Evolutionary conservation across 2,888 invertebrate genomes (phyloP).

Genomic region (Eumacrocentrus americanus): DNA sequence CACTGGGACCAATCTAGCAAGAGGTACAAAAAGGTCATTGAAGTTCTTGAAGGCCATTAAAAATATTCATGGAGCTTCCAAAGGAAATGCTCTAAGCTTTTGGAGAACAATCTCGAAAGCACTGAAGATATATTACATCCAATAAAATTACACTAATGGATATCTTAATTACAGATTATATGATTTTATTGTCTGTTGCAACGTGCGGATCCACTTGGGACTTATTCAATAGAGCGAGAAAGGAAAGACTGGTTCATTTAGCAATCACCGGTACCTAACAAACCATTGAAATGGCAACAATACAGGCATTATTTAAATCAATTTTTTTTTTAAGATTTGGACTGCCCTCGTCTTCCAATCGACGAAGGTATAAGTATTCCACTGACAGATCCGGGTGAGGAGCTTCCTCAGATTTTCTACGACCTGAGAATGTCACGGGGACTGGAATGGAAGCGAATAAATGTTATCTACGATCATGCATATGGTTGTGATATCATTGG

Average conservation of each 20-base stretch:
- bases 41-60: too few species aligned
- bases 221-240: conserved; percentile 69
- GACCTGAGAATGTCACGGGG: conserved; percentile 73
- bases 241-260: conserved; percentile 72
- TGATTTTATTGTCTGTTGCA: conserved; percentile 76
- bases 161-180: conserved; percentile 65
- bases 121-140: conserved; percentile 1
- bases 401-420: conserved; percentile 77
- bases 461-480: conserved; percentile 75
- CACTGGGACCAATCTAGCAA: conserved; percentile 72
- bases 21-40: conserved; percentile 67
- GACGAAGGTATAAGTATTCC: conserved; percentile 75
- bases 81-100: too few species aligned
- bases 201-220: conserved; percentile 79
- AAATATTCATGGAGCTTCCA: too few species aligned
- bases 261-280: conserved; percentile 69
- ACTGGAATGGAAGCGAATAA: conserved; percentile 75
- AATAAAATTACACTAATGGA: background rate
- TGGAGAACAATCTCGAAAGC: too few species aligned
- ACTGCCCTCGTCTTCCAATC: conserved; percentile 77
- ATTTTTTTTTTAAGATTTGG: conserved; percentile 68
- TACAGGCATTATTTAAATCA: conserved; percentile 29
- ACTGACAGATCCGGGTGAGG: conserved; percentile 71
- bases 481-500: conserved; percentile 76
- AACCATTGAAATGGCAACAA: background rate